Conservation (phyloP, 2,113 vertebrate species). For the Ailurus styani region DNA sequence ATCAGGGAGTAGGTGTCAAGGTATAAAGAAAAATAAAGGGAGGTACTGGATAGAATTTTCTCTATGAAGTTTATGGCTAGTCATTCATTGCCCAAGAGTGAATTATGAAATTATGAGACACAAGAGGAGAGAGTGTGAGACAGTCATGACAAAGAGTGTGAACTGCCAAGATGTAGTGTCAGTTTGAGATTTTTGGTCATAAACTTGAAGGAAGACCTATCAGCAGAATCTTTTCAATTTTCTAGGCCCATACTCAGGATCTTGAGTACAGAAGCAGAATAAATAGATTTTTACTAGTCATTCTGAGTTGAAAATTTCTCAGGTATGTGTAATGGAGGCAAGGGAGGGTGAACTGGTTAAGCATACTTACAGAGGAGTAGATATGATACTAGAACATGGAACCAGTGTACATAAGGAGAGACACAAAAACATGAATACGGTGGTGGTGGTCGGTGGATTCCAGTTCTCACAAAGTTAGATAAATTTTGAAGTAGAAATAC, state of each 20-base stretch:
- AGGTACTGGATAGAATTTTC: neutral
- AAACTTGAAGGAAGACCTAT: neutral
- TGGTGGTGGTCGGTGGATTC: neutral
- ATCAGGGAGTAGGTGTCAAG: neutral
- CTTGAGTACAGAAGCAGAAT: neutral
- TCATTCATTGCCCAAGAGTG: neutral
- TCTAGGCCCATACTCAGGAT: neutral
- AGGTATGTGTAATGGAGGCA: neutral
- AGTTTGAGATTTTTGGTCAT: neutral
- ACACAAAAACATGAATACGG: neutral
- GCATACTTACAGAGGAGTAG: neutral
- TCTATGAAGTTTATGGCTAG: neutral
- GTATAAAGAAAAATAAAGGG: neutral
- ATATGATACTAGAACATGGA: neutral
- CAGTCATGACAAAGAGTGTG: neutral
- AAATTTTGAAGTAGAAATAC: neutral
- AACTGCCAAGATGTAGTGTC: neutral
- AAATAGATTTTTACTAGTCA: neutral
- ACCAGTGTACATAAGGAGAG: neutral
- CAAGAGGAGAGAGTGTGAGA: neutral
- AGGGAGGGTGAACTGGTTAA: neutral
- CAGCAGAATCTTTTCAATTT: neutral
- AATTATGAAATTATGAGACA: neutral
- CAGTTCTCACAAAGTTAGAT: neutral
- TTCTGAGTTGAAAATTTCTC: neutral